phyloP scores from a whole-genome alignment of 2,797 vertebrate genomes.

The Oryzias dopingdopingensis region DNA sequence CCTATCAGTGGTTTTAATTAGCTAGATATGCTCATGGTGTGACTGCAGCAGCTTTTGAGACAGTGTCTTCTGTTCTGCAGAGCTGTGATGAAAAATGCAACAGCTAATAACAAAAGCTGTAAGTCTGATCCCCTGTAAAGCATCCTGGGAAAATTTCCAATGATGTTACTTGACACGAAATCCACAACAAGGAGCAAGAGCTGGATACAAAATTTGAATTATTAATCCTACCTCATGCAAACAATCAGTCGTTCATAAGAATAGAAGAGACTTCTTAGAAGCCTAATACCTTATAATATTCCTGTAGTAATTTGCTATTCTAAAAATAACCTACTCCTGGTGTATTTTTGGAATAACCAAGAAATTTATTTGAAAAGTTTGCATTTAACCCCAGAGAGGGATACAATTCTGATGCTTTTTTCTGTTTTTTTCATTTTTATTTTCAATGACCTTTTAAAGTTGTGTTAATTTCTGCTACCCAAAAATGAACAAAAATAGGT shows the following conservation, averaged over 20 bases:
- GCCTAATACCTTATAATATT: neutral
- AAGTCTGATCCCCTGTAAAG: constrained; percentile 23
- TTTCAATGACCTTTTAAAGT: no score
- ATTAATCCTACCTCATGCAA: constrained; percentile 57
- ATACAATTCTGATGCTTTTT: no score
- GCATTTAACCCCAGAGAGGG: no score
- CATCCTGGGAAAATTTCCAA: constrained; percentile 22
- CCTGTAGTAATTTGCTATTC: neutral
- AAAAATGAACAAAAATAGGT: no score
- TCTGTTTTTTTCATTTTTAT: no score
- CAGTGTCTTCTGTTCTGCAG: constrained; percentile 8
- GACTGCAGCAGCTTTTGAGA: constrained; percentile 26
- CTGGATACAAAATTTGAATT: constrained; percentile 54
- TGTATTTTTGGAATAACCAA: neutral
- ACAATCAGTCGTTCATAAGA: constrained; percentile 36
- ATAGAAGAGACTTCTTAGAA: constrained; percentile 12
- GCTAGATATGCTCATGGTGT: constrained; percentile 32
- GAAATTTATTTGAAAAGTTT: no score
- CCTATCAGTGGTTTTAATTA: constrained; percentile 52
- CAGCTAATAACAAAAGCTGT: constrained; percentile 39
- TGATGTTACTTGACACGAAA: constrained; percentile 43
- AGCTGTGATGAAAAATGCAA: constrained; percentile 55
- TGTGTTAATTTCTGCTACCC: no score
- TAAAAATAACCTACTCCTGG: neutral
- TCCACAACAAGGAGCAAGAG: constrained; percentile 21